Base-by-base conservation (phyloP, 2,113 vertebrate genomes). In the Sciurus niger region DNA sequence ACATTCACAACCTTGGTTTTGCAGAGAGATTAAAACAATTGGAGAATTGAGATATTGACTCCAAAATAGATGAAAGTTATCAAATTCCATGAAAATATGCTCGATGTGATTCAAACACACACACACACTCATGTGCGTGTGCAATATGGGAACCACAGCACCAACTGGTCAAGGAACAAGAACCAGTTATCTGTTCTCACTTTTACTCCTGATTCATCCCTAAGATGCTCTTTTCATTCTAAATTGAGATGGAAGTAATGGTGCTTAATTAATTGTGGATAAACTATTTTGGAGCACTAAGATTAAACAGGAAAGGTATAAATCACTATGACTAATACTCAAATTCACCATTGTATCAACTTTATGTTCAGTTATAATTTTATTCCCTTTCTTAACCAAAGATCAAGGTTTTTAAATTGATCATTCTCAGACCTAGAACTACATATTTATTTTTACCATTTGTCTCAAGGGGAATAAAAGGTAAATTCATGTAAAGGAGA, bases 401-500 rank as follows among this genome's bases (percentile, higher is more conserved):
- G 58, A 93, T 6, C 53, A 76, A 79, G 25, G 0, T 84, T 96
- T 95, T 93, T 24, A 53, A 93, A 58, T 72, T 46, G 55, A 63
- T 78, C 25, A 87, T 51, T 14, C 12, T 70, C 25, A 87, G 40
- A 55, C 14, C 84, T 96, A 58, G 87, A 89, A 73, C 32, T 80
- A 43, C 32, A 48, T 63, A 51, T 18, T 95, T 90, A 87, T 68
- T 90, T 96, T 95, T 93, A 82, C 34, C 72, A 12, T 88, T 93
- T 77, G 63, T 60, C 67, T 97, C 28, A 60, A 68, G 83, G 34
- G 48, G 40, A 9, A 70, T 0, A 84, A 89, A 83, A 76, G 3
- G 4, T 70, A 22, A 67, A 40, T 84, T 63, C 37, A 51, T 43
- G 2, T 84, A 90, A 92, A 95, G 32, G 17, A 94, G 8, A 84